Base-by-base conservation (phyloP, 2,888 invertebrate species). In the Synanthedon myopaeformis region DNA sequence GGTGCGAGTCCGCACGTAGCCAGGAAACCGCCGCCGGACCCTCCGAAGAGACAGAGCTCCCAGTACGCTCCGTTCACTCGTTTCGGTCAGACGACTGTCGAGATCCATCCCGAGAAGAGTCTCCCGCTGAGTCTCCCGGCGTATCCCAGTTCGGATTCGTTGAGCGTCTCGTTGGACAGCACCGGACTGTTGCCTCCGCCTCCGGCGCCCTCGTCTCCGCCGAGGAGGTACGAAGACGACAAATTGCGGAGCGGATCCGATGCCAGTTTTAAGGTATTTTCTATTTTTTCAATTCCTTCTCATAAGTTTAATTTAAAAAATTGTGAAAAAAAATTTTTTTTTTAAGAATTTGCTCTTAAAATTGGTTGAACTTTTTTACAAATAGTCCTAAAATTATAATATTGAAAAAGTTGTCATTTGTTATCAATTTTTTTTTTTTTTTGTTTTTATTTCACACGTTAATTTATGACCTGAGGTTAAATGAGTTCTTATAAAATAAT, bases 21-120 rank as follows among this genome's bases (percentile, higher is more conserved):
- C 49, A 91, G 94, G 67, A 93, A 94, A 69, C 91, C 93, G 52
- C 94, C 94, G 0, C 94, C 94, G 0, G 94, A 94, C 58, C 95
- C 94, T 0, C 95, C 94, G 1, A 92, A 94, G 61, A 88, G 94
- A 2, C 93, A 93, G 66, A 91, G 90, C 66, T 86, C 86, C 0
- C 85, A 87, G 61, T 88, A 85, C 67, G 83, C 86, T 0, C 82
- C 85, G n/a, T 87, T 85, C 67, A 82, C 81, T 0, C 73, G 86
- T 45, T 88, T 84, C 65, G 87, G 85, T 0, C 90, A 90, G 73
- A 91, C 91, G 12, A 91, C 91, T 3, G 91, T 90, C 3, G 91
- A 91, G 70, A 90, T 91, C 13, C 86, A 87, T 53, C 85, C 86
- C 0, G 86, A 85, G 67, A 90, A 90, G 67, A 89, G 89, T 57